Conservation (phyloP, 2,888 invertebrate genomes). For the Folsomia candida region DNA sequence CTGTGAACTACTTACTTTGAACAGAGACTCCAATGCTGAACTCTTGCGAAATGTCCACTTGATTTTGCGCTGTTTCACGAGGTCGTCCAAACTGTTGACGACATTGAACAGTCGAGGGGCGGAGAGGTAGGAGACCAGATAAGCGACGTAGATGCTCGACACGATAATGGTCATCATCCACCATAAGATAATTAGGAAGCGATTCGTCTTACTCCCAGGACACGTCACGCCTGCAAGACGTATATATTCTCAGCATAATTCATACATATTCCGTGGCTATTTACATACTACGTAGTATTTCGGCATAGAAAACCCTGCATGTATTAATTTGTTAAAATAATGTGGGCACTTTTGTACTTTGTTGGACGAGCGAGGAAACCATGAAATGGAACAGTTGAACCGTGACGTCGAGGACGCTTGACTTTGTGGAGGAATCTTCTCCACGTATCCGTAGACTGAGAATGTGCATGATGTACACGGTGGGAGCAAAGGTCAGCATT, state of each 20-base stretch:
- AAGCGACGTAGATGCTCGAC: constrained; percentile 48
- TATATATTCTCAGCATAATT: neutral
- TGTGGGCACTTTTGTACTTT: constrained; percentile 26
- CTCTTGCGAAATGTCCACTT: constrained; percentile 46
- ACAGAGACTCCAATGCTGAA: constrained; percentile 43
- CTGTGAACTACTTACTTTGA: constrained; percentile 29
- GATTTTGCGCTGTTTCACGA: constrained; percentile 33
- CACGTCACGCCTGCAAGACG: constrained; percentile 38
- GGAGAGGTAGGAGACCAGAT: constrained; percentile 48
- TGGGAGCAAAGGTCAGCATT: constrained; percentile 39
- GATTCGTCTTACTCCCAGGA: constrained; percentile 40
- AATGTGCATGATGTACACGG: constrained; percentile 42
- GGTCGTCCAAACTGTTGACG: constrained; percentile 45
- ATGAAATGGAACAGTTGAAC: constrained; percentile 45
- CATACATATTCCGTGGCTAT: no score
- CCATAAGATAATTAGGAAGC: constrained; percentile 46
- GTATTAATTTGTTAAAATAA: neutral
- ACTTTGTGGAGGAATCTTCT: constrained; percentile 3
- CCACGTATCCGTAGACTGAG: constrained; percentile 29
- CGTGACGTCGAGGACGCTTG: constrained; percentile 8
- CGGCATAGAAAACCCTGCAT: neutral
- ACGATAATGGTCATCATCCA: constrained; percentile 44
- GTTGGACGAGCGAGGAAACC: constrained; percentile 47
- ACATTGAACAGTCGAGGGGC: constrained; percentile 45
- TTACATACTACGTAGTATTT: neutral